A percentile compares a stretch with the other conserved stretches of the same genome.
Conservation (phyloP, 1,140 invertebrate species). For the Bicyclus anynana region DNA sequence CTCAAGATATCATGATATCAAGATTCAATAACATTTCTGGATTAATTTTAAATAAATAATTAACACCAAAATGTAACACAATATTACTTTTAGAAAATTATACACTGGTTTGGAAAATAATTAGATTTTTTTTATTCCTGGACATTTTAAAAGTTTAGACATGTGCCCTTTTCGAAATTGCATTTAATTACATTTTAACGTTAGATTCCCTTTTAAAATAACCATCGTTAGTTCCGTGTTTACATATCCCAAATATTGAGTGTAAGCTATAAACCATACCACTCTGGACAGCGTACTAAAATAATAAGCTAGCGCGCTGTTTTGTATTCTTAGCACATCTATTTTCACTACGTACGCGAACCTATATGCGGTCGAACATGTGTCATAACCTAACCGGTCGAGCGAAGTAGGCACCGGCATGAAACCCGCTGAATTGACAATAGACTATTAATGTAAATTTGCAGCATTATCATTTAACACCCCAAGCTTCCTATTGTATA, state of each 20-base stretch:
- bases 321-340: constrained; percentile 21
- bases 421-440: constrained; percentile 53
- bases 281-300: neutral
- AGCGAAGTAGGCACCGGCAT: constrained; percentile 29
- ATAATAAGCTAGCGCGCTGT: neutral
- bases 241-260: neutral
- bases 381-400: constrained; percentile 61
- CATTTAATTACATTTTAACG: too few species aligned
- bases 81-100: too few species aligned
- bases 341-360: constrained; percentile 26
- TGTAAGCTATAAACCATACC: neutral
- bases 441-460: constrained; percentile 58
- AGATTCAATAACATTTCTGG: too few species aligned
- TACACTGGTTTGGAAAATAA: too few species aligned
- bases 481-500: constrained; percentile 25
- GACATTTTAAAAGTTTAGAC: too few species aligned
- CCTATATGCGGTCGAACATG: constrained; percentile 42
- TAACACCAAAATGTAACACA: too few species aligned
- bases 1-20: too few species aligned
- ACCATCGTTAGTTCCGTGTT: neutral
- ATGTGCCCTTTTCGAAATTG: too few species aligned
- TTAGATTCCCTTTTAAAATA: neutral
- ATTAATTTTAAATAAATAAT: too few species aligned
- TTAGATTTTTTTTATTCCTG: too few species aligned
- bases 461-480: constrained; percentile 41